Evolutionary conservation across 1,140 invertebrate species (phyloP).

Genomic region (Listronotus oregonensis): DNA sequence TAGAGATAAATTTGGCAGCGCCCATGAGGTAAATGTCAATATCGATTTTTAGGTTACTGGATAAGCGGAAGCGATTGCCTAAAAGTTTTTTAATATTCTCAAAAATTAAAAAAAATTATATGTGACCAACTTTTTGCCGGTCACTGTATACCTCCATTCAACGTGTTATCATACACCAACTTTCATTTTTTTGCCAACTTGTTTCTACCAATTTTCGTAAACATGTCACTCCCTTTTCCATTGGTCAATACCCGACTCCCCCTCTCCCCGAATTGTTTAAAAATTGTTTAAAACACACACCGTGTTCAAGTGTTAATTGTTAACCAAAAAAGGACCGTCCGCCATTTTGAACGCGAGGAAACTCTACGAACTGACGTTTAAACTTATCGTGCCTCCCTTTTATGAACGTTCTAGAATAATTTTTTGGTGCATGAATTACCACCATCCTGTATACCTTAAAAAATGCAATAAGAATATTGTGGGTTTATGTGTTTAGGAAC

Average conservation of each 20-base stretch:
- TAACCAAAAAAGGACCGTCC: slow-evolving; percentile 19
- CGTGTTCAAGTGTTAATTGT: slow-evolving; percentile 11
- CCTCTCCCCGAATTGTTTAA: not conserved
- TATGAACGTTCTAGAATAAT: slow-evolving; percentile 16
- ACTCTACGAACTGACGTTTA: slow-evolving; percentile 6
- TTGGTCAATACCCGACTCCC: not conserved
- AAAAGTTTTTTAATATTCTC: too few species aligned
- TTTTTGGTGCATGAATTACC: slow-evolving; percentile 5
- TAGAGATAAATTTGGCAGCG: too few species aligned
- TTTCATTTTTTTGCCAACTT: too few species aligned
- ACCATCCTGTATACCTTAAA: slow-evolving; percentile 2
- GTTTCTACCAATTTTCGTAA: too few species aligned
- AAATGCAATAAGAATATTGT: slow-evolving; percentile 8
- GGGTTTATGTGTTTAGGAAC: not conserved
- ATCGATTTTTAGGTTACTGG: too few species aligned
- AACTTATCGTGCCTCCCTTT: slow-evolving; percentile 17
- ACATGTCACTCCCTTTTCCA: not conserved
- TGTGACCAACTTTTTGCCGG: too few species aligned
- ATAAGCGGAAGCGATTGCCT: too few species aligned
- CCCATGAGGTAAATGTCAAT: too few species aligned
- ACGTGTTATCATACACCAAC: too few species aligned
- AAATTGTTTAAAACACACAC: too few species aligned
- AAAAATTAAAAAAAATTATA: too few species aligned
- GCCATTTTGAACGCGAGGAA: slow-evolving; percentile 18
- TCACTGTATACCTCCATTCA: too few species aligned